Percentiles rank a stretch among this genome's conserved stretches.
These are phyloP conservation scores for Bubo blakistoni DNA, from an alignment of 2,113 vertebrate genomes.

Conservation along the genomic window DNA sequence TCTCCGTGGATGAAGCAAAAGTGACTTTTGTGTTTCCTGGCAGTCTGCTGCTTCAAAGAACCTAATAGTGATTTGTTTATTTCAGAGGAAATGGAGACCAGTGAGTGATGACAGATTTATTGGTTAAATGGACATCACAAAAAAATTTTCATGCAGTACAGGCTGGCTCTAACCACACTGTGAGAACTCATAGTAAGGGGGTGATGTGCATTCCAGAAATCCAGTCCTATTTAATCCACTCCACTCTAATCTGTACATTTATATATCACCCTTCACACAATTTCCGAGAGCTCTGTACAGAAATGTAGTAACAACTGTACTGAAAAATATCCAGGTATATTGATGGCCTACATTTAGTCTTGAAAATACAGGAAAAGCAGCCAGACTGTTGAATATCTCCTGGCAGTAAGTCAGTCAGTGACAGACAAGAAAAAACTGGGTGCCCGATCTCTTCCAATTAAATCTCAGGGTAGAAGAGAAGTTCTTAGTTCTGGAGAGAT, in stretches of 20 bases:
- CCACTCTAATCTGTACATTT: slow-evolving; percentile 48
- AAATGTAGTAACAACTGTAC: slow-evolving; percentile 11
- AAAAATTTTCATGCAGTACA: slow-evolving; percentile 57
- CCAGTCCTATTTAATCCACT: slow-evolving; percentile 36
- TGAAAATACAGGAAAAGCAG: not conserved
- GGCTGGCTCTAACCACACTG: slow-evolving; percentile 63
- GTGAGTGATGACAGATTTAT: slow-evolving; percentile 85
- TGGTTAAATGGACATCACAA: slow-evolving; percentile 80
- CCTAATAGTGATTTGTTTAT: slow-evolving; percentile 81
- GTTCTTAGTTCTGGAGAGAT: not conserved
- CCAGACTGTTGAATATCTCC: not conserved
- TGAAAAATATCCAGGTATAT: not conserved
- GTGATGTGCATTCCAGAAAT: slow-evolving; percentile 65
- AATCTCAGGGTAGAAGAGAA: not conserved
- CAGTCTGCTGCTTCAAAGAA: slow-evolving; percentile 77
- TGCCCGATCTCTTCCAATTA: not conserved
- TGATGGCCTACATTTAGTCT: not conserved
- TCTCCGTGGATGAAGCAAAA: slow-evolving; percentile 77
- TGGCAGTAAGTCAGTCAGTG: not conserved
- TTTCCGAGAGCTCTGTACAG: slow-evolving; percentile 32
- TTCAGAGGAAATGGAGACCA: slow-evolving; percentile 82
- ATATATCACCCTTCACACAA: slow-evolving; percentile 13
- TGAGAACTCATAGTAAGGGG: slow-evolving; percentile 54
- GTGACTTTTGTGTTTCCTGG: slow-evolving; percentile 79
- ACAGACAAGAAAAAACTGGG: not conserved